A percentile compares a stretch with the other conserved stretches of the same genome.
Conservation (phyloP, 2,797 vertebrate species). For the Thamnophis elegans region DNA sequence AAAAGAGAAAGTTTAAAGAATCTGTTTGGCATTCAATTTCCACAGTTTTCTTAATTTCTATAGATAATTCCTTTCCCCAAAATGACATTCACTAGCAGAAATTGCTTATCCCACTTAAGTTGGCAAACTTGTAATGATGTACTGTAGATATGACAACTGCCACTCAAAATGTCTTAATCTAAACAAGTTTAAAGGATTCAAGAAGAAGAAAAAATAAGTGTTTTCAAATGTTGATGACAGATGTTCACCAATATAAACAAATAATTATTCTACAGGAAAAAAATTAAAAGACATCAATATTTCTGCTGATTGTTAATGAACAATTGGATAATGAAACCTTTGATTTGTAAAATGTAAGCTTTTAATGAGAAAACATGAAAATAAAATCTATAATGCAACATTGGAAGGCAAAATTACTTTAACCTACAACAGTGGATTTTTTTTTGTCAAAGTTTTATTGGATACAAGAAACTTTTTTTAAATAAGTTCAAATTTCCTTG, state of each 20-base stretch:
- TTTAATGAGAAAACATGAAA: background rate
- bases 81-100: constrained; percentile 31
- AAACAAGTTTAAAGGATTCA: background rate
- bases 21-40: constrained; percentile 25
- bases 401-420: background rate
- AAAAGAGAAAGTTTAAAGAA: constrained; percentile 10
- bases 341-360: background rate
- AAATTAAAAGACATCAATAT: background rate
- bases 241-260: background rate
- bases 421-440: background rate
- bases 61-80: constrained; percentile 16
- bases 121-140: background rate
- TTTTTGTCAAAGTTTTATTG: background rate
- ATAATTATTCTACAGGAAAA: background rate
- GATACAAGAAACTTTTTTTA: background rate
- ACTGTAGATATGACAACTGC: background rate
- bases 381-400: background rate
- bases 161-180: background rate
- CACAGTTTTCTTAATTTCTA: constrained; percentile 30
- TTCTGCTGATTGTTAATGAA: background rate
- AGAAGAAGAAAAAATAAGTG: background rate
- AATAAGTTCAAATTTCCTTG: background rate
- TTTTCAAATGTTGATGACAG: background rate
- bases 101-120: background rate
- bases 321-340: background rate